phyloP scores from a whole-genome alignment of 2,113 vertebrate species.

The Oreochromis tanganicae region DNA sequence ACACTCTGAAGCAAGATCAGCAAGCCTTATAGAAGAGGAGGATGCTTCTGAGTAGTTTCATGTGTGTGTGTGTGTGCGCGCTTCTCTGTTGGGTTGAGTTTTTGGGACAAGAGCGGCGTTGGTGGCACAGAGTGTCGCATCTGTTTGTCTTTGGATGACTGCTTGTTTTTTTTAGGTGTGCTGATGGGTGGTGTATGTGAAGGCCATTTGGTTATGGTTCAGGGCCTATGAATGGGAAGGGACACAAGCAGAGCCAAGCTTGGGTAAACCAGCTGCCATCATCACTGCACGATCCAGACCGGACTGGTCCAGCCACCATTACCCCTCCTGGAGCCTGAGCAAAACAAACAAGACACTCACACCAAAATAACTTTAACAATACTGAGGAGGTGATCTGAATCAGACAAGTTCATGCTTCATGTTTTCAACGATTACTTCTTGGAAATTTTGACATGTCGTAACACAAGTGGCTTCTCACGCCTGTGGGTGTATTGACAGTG shows the following conservation, averaged over 20 bases:
- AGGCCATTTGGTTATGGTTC: conserved; percentile 65
- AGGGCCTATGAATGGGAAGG: conserved; percentile 50
- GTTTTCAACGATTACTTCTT: not conserved
- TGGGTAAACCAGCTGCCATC: conserved; percentile 55
- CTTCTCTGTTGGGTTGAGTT: conserved; percentile 4
- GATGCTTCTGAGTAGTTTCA: not conserved
- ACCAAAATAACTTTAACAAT: not conserved
- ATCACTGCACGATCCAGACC: conserved; percentile 28
- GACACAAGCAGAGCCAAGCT: conserved; percentile 30
- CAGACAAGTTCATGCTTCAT: not conserved
- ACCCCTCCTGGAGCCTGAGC: conserved; percentile 14
- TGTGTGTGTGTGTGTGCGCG: not conserved
- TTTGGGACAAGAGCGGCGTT: conserved; percentile 1
- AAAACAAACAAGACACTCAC: not conserved
- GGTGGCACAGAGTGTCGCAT: conserved; percentile 37
- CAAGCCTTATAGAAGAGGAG: not conserved
- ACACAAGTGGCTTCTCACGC: not conserved
- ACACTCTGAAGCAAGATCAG: not conserved
- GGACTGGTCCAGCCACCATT: conserved; percentile 5
- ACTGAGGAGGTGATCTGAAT: not conserved
- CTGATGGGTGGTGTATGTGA: conserved; percentile 57
- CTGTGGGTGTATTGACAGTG: not conserved
- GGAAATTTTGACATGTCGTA: not conserved
- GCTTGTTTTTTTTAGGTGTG: conserved; percentile 68
- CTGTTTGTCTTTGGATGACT: conserved; percentile 65